A percentile compares a stretch with the other conserved stretches of the same genome.
These are phyloP conservation scores for Acanthosoma haemorrhoidale DNA, from an alignment of 2,888 invertebrate species.

Conservation along the genomic window DNA sequence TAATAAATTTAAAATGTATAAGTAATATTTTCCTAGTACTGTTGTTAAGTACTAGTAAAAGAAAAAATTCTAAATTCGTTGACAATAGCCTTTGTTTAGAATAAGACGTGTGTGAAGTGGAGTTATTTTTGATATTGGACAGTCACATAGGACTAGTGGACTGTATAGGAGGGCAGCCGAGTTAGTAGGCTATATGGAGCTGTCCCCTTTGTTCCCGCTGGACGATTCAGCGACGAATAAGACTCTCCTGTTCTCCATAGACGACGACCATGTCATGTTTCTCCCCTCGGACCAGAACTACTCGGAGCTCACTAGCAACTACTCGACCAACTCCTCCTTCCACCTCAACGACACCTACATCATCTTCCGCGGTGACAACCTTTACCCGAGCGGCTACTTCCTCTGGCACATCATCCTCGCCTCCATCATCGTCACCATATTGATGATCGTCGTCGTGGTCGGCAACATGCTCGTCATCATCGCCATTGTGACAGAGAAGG, in stretches of 20 bases:
- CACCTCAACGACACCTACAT: conserved; percentile 52
- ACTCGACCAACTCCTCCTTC: conserved; percentile 52
- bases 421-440: conserved; percentile 81
- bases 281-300: conserved; percentile 39
- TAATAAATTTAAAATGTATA: background rate
- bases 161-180: background rate
- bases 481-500: conserved; percentile 91
- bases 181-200: conserved; percentile 33
- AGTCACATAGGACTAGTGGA: no score
- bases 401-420: conserved; percentile 83
- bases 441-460: conserved; percentile 92
- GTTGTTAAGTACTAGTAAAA: background rate
- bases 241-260: conserved; percentile 39
- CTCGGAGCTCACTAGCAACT: conserved; percentile 45
- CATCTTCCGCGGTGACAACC: conserved; percentile 51
- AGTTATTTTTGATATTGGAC: conserved; percentile 3
- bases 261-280: conserved; percentile 40
- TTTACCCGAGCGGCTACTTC: conserved; percentile 88
- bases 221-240: conserved; percentile 30
- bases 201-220: conserved; percentile 30
- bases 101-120: conserved; percentile 26
- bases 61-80: conserved; percentile 3
- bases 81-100: conserved; percentile 37
- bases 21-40: background rate
- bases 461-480: conserved; percentile 96